Evolutionary conservation across 2,113 vertebrate species (phyloP).

Genomic region (Sarotherodon lohbergeri): DNA sequence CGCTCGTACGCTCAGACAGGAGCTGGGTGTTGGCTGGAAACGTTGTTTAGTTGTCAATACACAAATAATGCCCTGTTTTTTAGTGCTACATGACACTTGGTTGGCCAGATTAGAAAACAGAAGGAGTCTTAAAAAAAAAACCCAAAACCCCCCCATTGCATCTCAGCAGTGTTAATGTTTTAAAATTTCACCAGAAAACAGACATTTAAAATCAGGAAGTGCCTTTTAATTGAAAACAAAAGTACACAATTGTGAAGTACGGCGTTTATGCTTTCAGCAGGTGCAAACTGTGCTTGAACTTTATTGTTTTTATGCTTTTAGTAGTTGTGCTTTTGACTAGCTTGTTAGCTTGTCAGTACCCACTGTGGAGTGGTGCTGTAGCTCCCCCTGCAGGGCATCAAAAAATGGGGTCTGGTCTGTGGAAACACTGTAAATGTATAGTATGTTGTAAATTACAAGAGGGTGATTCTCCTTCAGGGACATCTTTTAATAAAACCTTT

Average conservation of each 20-base stretch:
- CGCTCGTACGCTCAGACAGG: neutral
- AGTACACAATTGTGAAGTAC: neutral
- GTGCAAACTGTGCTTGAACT: neutral
- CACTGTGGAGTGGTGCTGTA: neutral
- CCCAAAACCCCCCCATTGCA: accelerated
- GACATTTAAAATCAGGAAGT: neutral
- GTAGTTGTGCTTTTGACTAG: neutral
- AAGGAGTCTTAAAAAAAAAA: neutral
- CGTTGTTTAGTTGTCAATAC: neutral
- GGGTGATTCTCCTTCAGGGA: neutral
- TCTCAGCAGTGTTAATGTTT: neutral
- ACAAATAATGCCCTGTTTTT: neutral
- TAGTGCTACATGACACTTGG: neutral
- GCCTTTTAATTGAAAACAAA: neutral
- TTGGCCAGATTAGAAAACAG: neutral
- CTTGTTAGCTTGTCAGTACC: neutral
- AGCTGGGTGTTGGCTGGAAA: neutral
- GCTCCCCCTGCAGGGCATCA: slow-evolving; percentile 23
- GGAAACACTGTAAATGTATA: slow-evolving; percentile 18
- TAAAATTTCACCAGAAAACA: neutral
- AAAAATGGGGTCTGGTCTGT: neutral
- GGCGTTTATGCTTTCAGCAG: neutral
- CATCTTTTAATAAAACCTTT: slow-evolving; percentile 36
- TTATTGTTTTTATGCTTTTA: neutral
- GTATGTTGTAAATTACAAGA: slow-evolving; percentile 37